Evolutionary conservation across 2,888 invertebrate species (phyloP), one percentile per base, ranked within the genome.

Genomic region (Stenotaenia linearis): DNA sequence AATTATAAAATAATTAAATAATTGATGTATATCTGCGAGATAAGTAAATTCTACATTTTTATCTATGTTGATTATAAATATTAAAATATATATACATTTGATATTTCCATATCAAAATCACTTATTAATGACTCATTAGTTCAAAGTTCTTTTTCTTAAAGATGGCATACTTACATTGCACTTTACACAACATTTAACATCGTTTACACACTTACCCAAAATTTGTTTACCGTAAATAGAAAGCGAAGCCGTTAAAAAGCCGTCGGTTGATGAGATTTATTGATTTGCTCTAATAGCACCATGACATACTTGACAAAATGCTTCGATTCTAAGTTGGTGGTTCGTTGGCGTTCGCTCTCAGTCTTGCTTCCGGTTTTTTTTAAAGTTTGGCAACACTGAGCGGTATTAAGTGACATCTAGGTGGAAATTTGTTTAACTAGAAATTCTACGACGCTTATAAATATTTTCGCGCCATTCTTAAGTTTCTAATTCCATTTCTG

Each of bases 211-310:
- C 69, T 69, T 69, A 69, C 56, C 6, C 25, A 28, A 69, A 69
- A 69, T 28, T 69, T 10, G 25, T 69, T 50, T n/a, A 40, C 40
- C 40, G 12, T 40, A 40, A 40, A n/a, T 50, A 50, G 21, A 50
- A 7, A 18, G 50, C 18, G 50, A 50, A 50, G 18, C 4, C 21
- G 32, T 32, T 32, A 12, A 45, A 12, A 45, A 45, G 6, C 4
- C 45, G 45, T 45, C 18, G 4, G 45, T 45, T 45, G 45, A 15
- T 18, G 12, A 12, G 12, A 45, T n/a, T 28, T 69, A 69, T 69
- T 28, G 69, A 69, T 69, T 69, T 69, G 69, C 25, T 69, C 69
- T 69, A 69, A 69, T 15, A 25, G 28, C 69, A 28, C 69, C 69
- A 69, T 69, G 25, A 69, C 69, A 69, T 28, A 69, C 69, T 28